These are phyloP conservation scores for Pollenia labialis DNA, from an alignment of 2,888 invertebrate species.

Conservation along the genomic window DNA sequence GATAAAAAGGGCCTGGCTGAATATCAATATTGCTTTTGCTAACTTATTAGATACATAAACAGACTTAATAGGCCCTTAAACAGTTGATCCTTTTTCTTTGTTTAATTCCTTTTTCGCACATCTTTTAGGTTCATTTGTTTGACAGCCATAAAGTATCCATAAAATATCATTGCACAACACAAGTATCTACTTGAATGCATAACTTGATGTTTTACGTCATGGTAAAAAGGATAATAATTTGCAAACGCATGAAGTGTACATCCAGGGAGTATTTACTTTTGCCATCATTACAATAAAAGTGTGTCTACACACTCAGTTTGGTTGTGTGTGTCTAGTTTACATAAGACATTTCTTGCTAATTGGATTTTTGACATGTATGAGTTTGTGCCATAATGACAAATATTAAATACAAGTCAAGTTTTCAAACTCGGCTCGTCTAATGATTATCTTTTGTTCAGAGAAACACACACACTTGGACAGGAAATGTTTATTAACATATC, in stretches of 20 bases:
- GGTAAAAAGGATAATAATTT: slow-evolving; percentile 40
- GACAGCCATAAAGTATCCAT: slow-evolving; percentile 54
- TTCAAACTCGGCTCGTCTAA: slow-evolving; percentile 16
- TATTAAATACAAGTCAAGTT: slow-evolving; percentile 61
- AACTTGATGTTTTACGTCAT: slow-evolving; percentile 39
- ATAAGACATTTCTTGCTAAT: slow-evolving; percentile 67
- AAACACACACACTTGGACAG: not conserved
- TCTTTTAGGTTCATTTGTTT: slow-evolving; percentile 22
- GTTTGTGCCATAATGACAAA: slow-evolving; percentile 63
- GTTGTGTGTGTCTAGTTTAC: slow-evolving; percentile 8
- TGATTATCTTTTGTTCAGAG: not conserved
- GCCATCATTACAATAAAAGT: not conserved
- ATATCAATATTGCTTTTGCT: too few species aligned
- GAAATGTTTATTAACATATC: not conserved
- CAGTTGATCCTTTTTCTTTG: not conserved
- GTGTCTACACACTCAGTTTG: not conserved
- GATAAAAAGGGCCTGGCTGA: not conserved
- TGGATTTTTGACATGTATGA: slow-evolving; percentile 69
- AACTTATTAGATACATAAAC: not conserved
- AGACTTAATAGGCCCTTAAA: not conserved
- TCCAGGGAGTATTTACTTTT: slow-evolving; percentile 33
- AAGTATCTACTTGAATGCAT: slow-evolving; percentile 4
- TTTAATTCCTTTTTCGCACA: not conserved
- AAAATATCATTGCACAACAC: slow-evolving; percentile 34
- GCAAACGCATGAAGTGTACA: slow-evolving; percentile 1